Conservation (phyloP, 2,113 vertebrate genomes). For the Diglossa brunneiventris region DNA sequence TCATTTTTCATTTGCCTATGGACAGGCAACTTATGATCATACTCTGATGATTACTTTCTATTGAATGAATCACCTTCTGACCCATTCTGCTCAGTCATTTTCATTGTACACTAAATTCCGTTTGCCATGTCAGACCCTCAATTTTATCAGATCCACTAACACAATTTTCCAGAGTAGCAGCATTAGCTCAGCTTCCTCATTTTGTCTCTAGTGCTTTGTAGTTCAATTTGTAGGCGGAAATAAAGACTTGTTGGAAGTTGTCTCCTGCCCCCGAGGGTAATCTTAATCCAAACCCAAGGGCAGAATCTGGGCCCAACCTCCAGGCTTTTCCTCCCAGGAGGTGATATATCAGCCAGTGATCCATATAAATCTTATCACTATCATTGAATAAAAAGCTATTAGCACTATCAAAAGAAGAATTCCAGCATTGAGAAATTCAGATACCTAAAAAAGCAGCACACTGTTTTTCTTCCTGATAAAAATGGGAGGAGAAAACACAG, state of each 20-base stretch:
- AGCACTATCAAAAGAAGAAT: neutral
- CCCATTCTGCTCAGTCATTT: constrained; percentile 33
- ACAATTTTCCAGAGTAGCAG: constrained; percentile 46
- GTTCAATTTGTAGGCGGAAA: constrained; percentile 55
- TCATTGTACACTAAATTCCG: constrained; percentile 41
- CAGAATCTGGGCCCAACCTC: neutral
- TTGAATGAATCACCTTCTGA: constrained; percentile 41
- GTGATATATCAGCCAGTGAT: neutral
- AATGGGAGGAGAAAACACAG: neutral
- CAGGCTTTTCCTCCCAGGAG: neutral
- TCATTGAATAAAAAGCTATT: neutral
- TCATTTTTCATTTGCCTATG: constrained; percentile 53
- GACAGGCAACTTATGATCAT: constrained; percentile 37
- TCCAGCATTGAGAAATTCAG: neutral
- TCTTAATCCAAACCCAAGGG: constrained; percentile 28
- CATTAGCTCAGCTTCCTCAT: constrained; percentile 56
- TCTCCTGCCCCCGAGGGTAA: neutral
- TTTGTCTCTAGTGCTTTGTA: constrained; percentile 55
- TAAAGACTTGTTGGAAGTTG: constrained; percentile 44
- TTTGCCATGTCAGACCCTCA: constrained; percentile 57
- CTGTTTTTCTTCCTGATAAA: neutral
- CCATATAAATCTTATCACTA: neutral
- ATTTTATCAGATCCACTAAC: constrained; percentile 58
- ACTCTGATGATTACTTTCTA: constrained; percentile 44
- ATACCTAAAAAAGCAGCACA: neutral